Conservation (phyloP, 2,888 invertebrate genomes). For the Eupithecia pulchellata region DNA sequence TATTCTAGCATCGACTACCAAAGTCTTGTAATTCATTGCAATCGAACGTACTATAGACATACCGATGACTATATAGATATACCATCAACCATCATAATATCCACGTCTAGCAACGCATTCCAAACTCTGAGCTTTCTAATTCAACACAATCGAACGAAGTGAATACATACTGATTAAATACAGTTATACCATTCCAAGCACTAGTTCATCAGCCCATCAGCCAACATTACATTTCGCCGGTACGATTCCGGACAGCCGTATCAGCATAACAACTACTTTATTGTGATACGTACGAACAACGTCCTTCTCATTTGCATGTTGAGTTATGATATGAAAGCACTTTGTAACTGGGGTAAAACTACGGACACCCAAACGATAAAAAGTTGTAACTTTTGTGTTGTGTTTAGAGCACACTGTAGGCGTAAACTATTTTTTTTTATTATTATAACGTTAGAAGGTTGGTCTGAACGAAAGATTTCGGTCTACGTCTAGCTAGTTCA, state of each 20-base stretch:
- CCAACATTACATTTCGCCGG: slow-evolving; percentile 5
- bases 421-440: not conserved
- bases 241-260: not conserved
- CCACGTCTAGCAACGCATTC: too few relatives aligned
- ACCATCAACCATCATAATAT: too few relatives aligned
- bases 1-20: too few relatives aligned
- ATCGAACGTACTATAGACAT: too few relatives aligned
- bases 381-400: slow-evolving; percentile 9
- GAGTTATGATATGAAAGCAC: slow-evolving; percentile 17
- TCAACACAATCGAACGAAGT: not conserved
- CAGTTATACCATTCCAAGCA: not conserved
- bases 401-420: not conserved
- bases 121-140: not conserved
- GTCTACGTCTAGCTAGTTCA: not conserved
- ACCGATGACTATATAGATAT: too few relatives aligned
- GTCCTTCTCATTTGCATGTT: slow-evolving; percentile 18
- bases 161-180: not conserved
- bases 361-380: slow-evolving; percentile 4
- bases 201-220: not conserved
- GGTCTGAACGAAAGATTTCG: not conserved
- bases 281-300: slow-evolving; percentile 15
- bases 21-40: too few relatives aligned
- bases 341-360: slow-evolving; percentile 10
- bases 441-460: not conserved
- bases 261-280: slow-evolving; percentile 16